These are phyloP conservation scores for Cyprinella venusta DNA, from an alignment of 2,797 vertebrate species.

Conservation along the genomic window DNA sequence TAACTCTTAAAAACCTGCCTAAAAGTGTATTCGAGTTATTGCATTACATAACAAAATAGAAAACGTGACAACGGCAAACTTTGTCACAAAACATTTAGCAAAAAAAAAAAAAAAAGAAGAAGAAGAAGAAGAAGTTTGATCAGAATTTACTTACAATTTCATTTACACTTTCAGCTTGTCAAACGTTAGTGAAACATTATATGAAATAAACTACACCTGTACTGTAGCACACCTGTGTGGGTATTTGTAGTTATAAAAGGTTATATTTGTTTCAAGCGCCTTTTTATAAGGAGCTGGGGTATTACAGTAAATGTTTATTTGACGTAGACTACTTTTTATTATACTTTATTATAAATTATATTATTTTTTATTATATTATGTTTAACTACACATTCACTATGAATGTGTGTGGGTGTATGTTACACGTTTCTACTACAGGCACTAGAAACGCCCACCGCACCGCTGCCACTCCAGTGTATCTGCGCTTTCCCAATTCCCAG, in stretches of 20 bases:
- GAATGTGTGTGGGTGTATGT: no score
- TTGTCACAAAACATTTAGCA: neutral
- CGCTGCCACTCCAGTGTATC: neutral
- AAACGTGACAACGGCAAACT: neutral
- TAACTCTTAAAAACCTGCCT: neutral
- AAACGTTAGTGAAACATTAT: neutral
- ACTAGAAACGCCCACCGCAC: neutral
- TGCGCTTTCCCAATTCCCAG: neutral
- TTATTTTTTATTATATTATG: neutral
- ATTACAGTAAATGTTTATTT: no score
- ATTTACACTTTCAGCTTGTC: neutral
- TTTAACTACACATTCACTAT: no score
- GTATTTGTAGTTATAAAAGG: no score
- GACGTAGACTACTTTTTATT: no score
- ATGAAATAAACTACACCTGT: neutral
- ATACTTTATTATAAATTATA: no score
- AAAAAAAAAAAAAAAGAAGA: neutral
- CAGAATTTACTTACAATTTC: neutral
- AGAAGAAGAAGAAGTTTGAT: neutral
- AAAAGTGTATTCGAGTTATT: neutral
- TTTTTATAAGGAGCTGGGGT: no score
- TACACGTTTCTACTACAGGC: neutral
- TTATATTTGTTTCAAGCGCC: no score
- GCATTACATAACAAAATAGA: neutral
- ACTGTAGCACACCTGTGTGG: no score